Base-by-base conservation (phyloP, 2,888 invertebrate species). In the Crocallis elinguaria region DNA sequence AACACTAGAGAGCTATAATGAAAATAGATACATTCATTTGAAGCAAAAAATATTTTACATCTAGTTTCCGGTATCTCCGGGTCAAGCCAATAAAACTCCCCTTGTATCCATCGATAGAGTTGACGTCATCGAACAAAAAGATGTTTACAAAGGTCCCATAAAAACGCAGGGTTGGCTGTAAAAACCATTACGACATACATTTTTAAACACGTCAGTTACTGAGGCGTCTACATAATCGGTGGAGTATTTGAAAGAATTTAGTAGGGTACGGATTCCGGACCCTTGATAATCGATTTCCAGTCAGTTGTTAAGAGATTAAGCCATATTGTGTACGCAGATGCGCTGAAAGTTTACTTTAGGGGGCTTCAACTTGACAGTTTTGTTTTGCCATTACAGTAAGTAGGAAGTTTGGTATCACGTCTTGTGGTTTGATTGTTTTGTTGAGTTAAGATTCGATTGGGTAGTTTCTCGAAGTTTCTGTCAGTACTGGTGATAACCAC, bases 251-350 rank as follows among this genome's bases (percentile, higher is more conserved):
- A 61, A 66, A 64, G 63, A 64, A 64, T 66, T 64, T 64, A 67
- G 60, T 60, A 59, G 62, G 64, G 66, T 64, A 9, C 59, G 29
- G 51, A 57, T 54, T 64, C 13, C 58, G 25, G 49, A 60, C 58
- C 49, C 46, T 43, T 55, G 46, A 59, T 66, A 69, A 69, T 69
- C 67, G 67, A 66, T 69, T 67, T 57, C 39, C 53, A 61, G 59
- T 64, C 62, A 66, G 62, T 59, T 62, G 60, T 60, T 60, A 46
- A 50, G 59, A 63, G 63, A 69, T 69, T 65, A 69, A 64, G 56
- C 43, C 43, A 23, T 51, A 33, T 55, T 27, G 49, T 36, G 14
- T 21, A 27, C 44, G 38, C 61, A 61, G 59, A 64, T 57, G 61
- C 19, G 46, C 16, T 21, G 36, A 38, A 50, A 49, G 49, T 60